Evolutionary conservation across 1,140 invertebrate species (phyloP).

Genomic region (Aethina tumida): DNA sequence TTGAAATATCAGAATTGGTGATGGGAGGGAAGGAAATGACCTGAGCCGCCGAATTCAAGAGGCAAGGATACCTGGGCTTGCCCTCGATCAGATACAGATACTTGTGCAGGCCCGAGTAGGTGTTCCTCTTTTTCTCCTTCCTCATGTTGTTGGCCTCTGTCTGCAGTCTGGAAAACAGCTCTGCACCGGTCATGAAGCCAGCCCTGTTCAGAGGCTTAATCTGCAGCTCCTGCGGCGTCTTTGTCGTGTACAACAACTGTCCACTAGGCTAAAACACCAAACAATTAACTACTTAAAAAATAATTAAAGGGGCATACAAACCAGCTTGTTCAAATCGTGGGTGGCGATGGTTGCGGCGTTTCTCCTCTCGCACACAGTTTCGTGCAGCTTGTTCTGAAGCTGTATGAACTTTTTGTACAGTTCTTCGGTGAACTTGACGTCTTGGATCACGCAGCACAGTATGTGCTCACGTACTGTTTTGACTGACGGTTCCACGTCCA

Average conservation of each 20-base stretch:
- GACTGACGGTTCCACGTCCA: constrained; percentile 24
- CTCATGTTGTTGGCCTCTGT: constrained; percentile 62
- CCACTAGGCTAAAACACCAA: constrained; percentile 32
- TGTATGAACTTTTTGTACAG: constrained; percentile 70
- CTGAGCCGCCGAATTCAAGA: constrained; percentile 48
- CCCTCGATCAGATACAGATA: constrained; percentile 69
- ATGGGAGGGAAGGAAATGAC: constrained; percentile 78
- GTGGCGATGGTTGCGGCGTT: constrained; percentile 72
- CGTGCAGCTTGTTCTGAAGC: constrained; percentile 71
- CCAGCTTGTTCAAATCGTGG: constrained; percentile 64
- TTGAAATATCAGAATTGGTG: constrained; percentile 69
- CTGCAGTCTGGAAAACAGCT: constrained; percentile 56
- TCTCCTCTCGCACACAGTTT: constrained; percentile 65
- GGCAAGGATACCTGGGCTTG: constrained; percentile 58
- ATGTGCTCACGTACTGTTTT: constrained; percentile 57
- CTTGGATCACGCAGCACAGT: constrained; percentile 58
- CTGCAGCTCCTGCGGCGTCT: constrained; percentile 46
- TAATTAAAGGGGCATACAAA: constrained; percentile 22
- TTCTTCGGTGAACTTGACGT: constrained; percentile 52
- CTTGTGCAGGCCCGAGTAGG: constrained; percentile 71
- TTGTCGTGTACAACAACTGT: constrained; percentile 56
- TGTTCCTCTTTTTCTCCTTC: constrained; percentile 72
- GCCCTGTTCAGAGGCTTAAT: constrained; percentile 55
- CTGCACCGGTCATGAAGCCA: constrained; percentile 49
- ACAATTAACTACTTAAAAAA: neutral